These are phyloP conservation scores for Bufo bufo DNA, from an alignment of 2,113 vertebrate genomes.

Conservation along the genomic window DNA sequence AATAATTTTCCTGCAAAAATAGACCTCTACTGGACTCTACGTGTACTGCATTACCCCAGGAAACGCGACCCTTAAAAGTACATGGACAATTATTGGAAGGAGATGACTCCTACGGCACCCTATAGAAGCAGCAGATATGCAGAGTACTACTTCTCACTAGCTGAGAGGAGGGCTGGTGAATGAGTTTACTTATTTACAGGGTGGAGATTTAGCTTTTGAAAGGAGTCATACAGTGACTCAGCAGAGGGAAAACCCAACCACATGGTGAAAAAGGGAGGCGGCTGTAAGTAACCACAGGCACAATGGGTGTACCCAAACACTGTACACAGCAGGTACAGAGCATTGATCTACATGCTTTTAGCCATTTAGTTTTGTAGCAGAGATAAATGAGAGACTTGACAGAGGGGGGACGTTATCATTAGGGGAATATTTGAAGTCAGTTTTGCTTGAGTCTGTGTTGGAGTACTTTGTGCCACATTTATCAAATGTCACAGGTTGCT, in stretches of 20 bases:
- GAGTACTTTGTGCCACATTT: too few species aligned
- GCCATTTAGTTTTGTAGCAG: background rate
- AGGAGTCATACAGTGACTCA: background rate
- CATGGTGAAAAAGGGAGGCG: background rate
- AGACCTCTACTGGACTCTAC: constrained; percentile 4
- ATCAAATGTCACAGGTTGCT: too few species aligned
- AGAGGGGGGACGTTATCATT: background rate
- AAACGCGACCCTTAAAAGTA: background rate
- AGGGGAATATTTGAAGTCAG: too few species aligned
- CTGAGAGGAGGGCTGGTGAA: background rate
- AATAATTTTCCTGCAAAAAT: background rate
- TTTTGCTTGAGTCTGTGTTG: too few species aligned
- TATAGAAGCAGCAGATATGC: background rate
- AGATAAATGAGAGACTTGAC: background rate
- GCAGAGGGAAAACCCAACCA: constrained; percentile 26
- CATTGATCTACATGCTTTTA: background rate
- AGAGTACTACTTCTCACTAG: background rate
- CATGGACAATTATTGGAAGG: background rate
- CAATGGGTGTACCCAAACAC: background rate
- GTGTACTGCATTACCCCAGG: background rate
- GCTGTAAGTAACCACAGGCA: constrained; percentile 4
- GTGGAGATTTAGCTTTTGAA: background rate
- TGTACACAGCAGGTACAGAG: background rate
- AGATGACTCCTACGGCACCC: background rate
- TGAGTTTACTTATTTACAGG: constrained; percentile 10